Base-by-base conservation (phyloP, 2,888 invertebrate species). In the Sinopyrophorus schimmeli region DNA sequence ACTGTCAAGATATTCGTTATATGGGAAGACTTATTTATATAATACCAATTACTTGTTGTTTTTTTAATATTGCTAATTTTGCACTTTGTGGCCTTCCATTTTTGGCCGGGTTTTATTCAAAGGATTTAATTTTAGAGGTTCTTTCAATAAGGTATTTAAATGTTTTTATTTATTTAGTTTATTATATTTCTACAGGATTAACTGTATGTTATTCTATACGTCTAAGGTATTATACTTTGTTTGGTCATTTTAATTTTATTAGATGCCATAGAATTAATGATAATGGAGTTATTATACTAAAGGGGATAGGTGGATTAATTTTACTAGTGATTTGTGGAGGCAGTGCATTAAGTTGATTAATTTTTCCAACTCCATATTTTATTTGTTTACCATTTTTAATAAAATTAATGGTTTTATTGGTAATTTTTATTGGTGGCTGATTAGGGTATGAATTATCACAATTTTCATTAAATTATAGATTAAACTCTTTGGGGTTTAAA, bases 1-100 rank as follows among this genome's bases (percentile, higher is more conserved):
- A 81, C 75, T 76, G 65, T 63, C 86, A 87, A 69, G 85, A 86
- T 81, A 81, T 84, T 77, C 85, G 85, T 2, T 74, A 61, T 71
- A 79, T 83, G 60, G 80, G 81, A 0, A 70, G 75, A 0, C 61
- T 82, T 64, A 69, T 74, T 48, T 58, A 66, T 38, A 71, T 72
- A 64, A 72, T 80, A 61, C 80, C 80, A 60, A 69, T 79, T 64
- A 78, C 78, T 64, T 85, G 72, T 76, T 86, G 70, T 84, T 86
- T 80, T 74, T 76, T 82, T 70, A 77, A 76, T 75, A 72, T 79
- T 67, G 75, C 80, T 58, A 80, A 78, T 75, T 74, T 83, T 63
- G 73, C 80, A 60, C 77, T 83, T 72, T 80, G 80, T 75, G 83
- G 83, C 0, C 74, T 82, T 68, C 81, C 81, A 5, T 83, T 82